These are phyloP conservation scores for Sardinella longiceps DNA, from an alignment of 2,797 vertebrate species.

Conservation along the genomic window DNA sequence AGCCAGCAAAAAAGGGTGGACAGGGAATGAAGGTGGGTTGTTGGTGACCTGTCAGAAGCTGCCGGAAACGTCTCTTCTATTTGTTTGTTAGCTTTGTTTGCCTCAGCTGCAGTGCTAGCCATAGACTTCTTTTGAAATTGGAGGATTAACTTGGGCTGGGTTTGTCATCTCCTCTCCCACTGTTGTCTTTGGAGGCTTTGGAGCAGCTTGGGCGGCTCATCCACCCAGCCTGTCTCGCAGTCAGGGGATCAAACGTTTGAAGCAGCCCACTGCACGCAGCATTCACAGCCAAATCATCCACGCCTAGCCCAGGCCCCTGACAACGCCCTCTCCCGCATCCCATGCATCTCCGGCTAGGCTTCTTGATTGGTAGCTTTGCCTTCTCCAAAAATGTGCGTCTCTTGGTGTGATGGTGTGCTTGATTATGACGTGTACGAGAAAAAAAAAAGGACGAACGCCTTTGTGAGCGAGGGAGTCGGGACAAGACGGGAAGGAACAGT, in stretches of 20 bases:
- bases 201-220: not conserved
- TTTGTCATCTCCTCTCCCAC: not conserved
- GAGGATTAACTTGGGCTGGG: not conserved
- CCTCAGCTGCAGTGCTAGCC: not conserved
- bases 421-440: not conserved
- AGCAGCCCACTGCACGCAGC: not conserved
- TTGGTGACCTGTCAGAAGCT: not conserved
- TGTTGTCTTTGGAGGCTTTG: not conserved
- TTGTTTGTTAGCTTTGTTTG: not conserved
- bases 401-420: not conserved
- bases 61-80: not conserved
- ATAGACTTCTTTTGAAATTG: not conserved
- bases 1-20: not conserved
- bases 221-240: not conserved
- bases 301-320: not conserved
- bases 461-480: not conserved
- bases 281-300: not conserved
- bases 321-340: not conserved
- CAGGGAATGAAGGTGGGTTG: not conserved
- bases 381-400: not conserved
- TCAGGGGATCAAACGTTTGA: not conserved
- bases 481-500: not conserved
- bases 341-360: not conserved
- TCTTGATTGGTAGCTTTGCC: not conserved
- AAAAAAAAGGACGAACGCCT: not conserved